A percentile compares a stretch with the other conserved stretches of the same genome.
Evolutionary conservation across 2,113 vertebrate genomes (phyloP).

Genomic region (Psephotus haematonotus): DNA sequence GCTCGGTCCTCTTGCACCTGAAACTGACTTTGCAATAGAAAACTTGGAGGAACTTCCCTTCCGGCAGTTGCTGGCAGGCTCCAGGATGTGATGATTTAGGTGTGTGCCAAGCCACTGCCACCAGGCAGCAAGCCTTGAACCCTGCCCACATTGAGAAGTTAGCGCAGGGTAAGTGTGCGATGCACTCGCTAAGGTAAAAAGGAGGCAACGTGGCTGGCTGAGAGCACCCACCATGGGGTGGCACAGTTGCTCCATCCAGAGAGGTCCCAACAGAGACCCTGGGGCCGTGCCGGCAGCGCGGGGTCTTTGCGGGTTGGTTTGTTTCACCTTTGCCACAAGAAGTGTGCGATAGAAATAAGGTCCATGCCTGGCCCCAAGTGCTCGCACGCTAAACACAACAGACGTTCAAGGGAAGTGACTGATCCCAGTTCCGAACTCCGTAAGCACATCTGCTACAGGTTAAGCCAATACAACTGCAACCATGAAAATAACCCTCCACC

Average conservation of each 20-base stretch:
- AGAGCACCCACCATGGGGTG: not conserved
- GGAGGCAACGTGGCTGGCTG: fast-evolving
- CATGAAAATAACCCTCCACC: not conserved
- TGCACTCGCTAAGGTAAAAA: fast-evolving
- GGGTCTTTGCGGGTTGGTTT: not conserved
- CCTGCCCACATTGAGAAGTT: fast-evolving
- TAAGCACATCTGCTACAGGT: conserved; percentile 45
- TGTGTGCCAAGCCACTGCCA: not conserved
- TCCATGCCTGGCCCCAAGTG: not conserved
- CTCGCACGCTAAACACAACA: not conserved
- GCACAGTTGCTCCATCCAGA: not conserved
- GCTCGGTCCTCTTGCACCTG: not conserved
- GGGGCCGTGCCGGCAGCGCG: fast-evolving
- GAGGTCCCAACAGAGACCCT: fast-evolving
- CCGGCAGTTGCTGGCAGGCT: not conserved
- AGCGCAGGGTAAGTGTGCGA: not conserved
- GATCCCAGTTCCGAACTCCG: not conserved
- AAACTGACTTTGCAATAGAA: not conserved
- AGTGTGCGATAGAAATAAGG: not conserved
- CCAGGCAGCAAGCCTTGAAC: not conserved
- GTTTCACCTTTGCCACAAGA: not conserved
- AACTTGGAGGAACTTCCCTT: not conserved
- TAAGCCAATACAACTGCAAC: conserved; percentile 22
- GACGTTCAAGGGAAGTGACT: not conserved
- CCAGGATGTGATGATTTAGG: not conserved